These are phyloP conservation scores for Drosophila serrata DNA, from an alignment of 1,140 invertebrate genomes.

Conservation along the genomic window DNA sequence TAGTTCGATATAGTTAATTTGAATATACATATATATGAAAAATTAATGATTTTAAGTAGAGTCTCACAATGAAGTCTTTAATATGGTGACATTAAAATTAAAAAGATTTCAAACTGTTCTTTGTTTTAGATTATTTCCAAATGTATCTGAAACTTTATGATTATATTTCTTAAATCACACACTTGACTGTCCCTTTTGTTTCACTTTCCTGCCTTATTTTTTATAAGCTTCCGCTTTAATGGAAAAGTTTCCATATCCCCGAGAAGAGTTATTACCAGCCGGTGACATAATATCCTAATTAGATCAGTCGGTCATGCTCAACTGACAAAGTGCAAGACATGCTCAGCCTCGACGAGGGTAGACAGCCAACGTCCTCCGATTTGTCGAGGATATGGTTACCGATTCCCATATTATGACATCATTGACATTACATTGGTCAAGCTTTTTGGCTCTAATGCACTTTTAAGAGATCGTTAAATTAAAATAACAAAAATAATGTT, in stretches of 20 bases:
- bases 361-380: slow-evolving; percentile 23
- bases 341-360: slow-evolving; percentile 43
- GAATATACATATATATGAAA: too few relatives aligned
- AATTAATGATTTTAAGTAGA: not conserved
- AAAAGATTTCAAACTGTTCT: too few relatives aligned
- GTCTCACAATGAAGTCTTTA: not conserved
- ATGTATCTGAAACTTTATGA: not conserved
- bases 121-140: too few relatives aligned
- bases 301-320: slow-evolving; percentile 57
- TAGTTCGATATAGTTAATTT: slow-evolving; percentile 10
- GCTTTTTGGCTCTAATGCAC: slow-evolving; percentile 53
- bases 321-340: slow-evolving; percentile 38
- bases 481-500: slow-evolving; percentile 61
- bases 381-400: slow-evolving; percentile 1
- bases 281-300: slow-evolving; percentile 58
- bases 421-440: slow-evolving; percentile 42
- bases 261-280: slow-evolving; percentile 1
- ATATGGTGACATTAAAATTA: not conserved
- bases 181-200: not conserved
- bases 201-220: not conserved
- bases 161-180: not conserved
- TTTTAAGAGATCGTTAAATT: slow-evolving; percentile 70
- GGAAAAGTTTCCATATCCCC: not conserved
- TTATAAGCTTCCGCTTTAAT: not conserved
- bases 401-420: slow-evolving; percentile 45